Evolutionary conservation across 2,113 vertebrate species (phyloP).

Genomic region (Heterocephalus glaber): DNA sequence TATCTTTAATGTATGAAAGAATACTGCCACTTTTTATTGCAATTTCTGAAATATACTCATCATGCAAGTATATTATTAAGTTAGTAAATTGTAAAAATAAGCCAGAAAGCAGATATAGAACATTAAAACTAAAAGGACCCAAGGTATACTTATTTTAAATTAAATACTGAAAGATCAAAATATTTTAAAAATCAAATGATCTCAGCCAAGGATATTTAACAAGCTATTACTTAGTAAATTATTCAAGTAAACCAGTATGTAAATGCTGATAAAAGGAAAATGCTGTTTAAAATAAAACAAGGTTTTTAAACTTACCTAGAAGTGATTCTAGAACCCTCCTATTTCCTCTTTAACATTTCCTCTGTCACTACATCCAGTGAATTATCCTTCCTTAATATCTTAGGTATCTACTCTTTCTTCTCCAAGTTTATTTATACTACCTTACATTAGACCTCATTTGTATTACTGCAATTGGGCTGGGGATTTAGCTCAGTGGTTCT

Average conservation of each 20-base stretch:
- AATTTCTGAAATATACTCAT: constrained; percentile 64
- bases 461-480: neutral
- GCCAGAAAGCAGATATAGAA: constrained; percentile 54
- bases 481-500: too few species aligned
- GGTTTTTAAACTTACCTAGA: constrained; percentile 35
- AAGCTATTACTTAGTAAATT: constrained; percentile 49
- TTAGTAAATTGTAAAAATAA: constrained; percentile 63
- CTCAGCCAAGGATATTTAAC: constrained; percentile 29
- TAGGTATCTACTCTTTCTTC: neutral
- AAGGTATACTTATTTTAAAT: constrained; percentile 49
- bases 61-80: constrained; percentile 63
- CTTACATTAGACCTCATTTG: neutral
- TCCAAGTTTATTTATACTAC: neutral
- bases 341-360: neutral
- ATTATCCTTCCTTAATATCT: constrained; percentile 1
- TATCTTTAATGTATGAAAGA: constrained; percentile 39
- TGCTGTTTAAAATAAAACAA: neutral
- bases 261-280: constrained; percentile 20
- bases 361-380: neutral
- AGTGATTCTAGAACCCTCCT: neutral
- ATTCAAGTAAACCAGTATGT: constrained; percentile 42
- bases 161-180: constrained; percentile 57
- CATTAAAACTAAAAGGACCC: constrained; percentile 45
- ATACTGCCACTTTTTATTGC: constrained; percentile 46
- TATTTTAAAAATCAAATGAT: constrained; percentile 53